Evolutionary conservation across 2,888 invertebrate genomes (phyloP), one percentile per base, ranked within the genome.

Genomic region (Andricus quercusramuli): DNA sequence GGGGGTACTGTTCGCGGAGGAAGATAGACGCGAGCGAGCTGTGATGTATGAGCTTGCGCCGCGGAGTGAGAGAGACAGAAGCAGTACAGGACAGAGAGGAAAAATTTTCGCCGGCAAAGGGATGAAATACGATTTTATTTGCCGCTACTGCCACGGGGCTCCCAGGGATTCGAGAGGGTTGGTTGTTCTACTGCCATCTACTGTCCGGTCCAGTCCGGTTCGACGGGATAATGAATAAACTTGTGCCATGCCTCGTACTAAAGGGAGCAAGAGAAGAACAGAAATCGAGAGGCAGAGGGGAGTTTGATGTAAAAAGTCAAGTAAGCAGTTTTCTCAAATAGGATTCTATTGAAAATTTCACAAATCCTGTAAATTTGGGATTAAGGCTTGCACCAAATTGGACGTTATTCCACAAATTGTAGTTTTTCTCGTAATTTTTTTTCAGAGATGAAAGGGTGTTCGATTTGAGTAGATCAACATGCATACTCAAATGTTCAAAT

Each of bases 101-200:
- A 88, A 89, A 84, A 90, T 92, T 90, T 92, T 91, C 87, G 86
- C 90, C 87, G 87, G 90, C 90, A 89, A 91, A 90, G 89, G 90
- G 91, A 91, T 91, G 89, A 91, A 92, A 92, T 91, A 91, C 91
- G 90, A 92, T 92, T 92, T 92, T 91, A 92, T 91, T 91, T 91
- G 90, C 90, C 87, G 88, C 88, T 86, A 82, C 86, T 81, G 83
- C 82, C 83, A 81, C 84, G 85, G 87, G 87, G 88, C 86, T 89
- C 88, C 84, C 83, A 83, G 84, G 81, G 84, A 85, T 85, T 84
- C 82, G 85, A 89, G 86, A 87, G 88, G 88, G 88, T 87, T 89
- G 86, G 87, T 86, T 87, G 86, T 88, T 85, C 84, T 83, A 83
- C 84, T 85, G 85, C 88, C 86, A 87, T 87, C 87, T 88, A 83